These are phyloP conservation scores for Erethizon dorsatum DNA, from an alignment of 2,797 vertebrate species.

Conservation along the genomic window DNA sequence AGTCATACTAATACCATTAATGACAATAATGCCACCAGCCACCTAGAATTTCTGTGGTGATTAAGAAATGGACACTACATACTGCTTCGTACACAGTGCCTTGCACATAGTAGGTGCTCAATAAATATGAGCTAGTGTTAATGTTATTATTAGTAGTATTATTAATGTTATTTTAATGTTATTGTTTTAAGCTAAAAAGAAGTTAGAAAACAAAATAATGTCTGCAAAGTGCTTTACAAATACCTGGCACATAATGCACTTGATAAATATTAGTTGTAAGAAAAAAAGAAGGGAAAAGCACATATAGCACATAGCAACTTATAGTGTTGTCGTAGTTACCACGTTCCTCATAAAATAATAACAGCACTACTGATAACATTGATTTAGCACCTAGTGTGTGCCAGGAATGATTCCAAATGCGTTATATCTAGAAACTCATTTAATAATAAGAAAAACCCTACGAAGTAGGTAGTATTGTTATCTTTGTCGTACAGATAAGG, in stretches of 20 bases:
- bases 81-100: not conserved
- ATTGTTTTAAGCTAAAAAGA: constrained; percentile 44
- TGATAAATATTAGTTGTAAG: not conserved
- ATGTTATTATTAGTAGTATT: not conserved
- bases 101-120: not conserved
- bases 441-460: not conserved
- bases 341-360: not conserved
- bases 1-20: not conserved
- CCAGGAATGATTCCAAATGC: not conserved
- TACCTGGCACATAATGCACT: not conserved
- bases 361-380: not conserved
- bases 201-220: constrained; percentile 23
- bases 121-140: not conserved
- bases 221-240: constrained; percentile 4
- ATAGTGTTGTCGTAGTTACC: not conserved
- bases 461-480: not conserved
- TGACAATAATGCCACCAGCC: not conserved
- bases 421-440: not conserved
- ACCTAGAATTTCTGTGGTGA: not conserved
- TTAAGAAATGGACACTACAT: not conserved
- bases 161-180: not conserved
- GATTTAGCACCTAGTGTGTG: not conserved
- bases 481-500: not conserved
- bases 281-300: not conserved
- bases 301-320: not conserved